Base-by-base conservation (phyloP, 2,797 vertebrate genomes). In the Crotalus adamanteus region DNA sequence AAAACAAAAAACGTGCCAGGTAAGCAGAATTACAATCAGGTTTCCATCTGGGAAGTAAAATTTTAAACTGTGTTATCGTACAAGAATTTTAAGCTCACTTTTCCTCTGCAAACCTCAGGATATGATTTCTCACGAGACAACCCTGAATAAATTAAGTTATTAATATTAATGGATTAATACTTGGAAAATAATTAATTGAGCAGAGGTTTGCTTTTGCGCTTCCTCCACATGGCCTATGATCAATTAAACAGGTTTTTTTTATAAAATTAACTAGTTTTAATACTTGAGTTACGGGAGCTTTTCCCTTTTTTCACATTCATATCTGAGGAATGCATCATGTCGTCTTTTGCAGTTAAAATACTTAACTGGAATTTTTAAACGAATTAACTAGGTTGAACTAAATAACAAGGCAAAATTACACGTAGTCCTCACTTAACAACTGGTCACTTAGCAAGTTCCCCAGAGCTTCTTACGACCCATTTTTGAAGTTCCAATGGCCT, bases 111-210 rank as follows among this genome's bases (percentile, higher is more conserved):
- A 93, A 90, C 90, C 86, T 93, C 47, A 59, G 57, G 55, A 3
- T 53, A 57, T 65, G 88, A 93, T 92, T 61, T 53, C 63, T 65
- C 63, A 3, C 69, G 94, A 93, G 90, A 94, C 56, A 95, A 89
- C 83, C 87, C 94, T 92, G 12, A 91, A 87, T 12, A 94, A 92
- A 55, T 95, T 94, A 87, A 90, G 95, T 95, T 91, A 93, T 96
- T 95, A 95, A 93, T 94, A 97, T 85, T 93, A 94, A 95, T 94
- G 93, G 83, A 69, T 85, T 93, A 91, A 94, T 6, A 94, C 73
- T 28, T 83, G 93, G 47, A 3, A 31, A 96, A 97, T 94, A 3
- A 91, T 87, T 93, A 95, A 96, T 94, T 96, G 90, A 95, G 69
- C 14, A 94, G 92, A 95, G 89, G 94, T 92, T 65, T 94, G 53